Conservation (phyloP, 2,888 invertebrate species). For the Margaritifera margaritifera region DNA sequence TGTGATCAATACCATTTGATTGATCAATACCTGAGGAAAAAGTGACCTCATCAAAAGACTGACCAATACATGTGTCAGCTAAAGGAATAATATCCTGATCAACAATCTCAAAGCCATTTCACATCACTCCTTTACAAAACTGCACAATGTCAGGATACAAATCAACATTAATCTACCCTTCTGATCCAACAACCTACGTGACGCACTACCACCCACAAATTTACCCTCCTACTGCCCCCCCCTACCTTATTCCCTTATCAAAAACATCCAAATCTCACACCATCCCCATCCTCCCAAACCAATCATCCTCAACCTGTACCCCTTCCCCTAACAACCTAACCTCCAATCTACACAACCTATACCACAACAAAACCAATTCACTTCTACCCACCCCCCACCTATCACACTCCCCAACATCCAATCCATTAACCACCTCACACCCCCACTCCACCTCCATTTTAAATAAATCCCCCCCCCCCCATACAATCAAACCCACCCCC, state of each 20-base stretch:
- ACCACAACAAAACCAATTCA: neutral
- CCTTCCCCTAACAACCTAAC: neutral
- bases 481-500: neutral
- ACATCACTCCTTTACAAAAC: neutral
- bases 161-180: neutral
- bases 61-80: no score
- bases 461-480: no score
- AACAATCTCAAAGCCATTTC: neutral
- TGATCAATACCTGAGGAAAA: no score
- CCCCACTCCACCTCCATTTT: no score
- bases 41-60: no score
- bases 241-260: neutral
- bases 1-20: no score
- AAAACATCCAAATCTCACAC: neutral
- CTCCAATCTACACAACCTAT: neutral
- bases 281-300: neutral
- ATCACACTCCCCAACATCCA: neutral
- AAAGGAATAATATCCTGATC: neutral
- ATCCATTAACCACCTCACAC: neutral
- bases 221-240: neutral
- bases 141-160: neutral
- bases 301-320: neutral
- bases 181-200: neutral
- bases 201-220: neutral
- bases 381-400: neutral